Base-by-base conservation (phyloP, 2,888 invertebrate genomes). In the Mythimna impura region DNA sequence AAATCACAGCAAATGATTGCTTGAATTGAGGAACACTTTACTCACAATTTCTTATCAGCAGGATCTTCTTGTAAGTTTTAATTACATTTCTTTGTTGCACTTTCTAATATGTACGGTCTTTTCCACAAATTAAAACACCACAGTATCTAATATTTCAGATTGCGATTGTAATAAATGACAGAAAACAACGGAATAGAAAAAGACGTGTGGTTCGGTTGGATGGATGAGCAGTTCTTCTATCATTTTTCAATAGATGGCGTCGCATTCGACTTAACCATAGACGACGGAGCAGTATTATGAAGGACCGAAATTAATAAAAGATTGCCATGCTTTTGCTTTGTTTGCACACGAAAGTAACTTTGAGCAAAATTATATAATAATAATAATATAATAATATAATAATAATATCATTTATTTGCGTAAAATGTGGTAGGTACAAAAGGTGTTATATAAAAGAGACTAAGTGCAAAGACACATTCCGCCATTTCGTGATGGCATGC, bases 131-230 rank as follows among this genome's bases (percentile, higher is more conserved):
- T 89, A 89, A 88, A 86, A 88, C 85, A 87, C 82, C 85, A 86
- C 87, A 81, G 83, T 89, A 88, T 71, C 82, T 89, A 91, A 88
- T 88, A 90, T 85, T 91, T 88, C 86, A 89, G 90, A 91, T 91
- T 91, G 91, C 92, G 91, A 93, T 91, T 92, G 88, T 90, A 89
- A 83, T 73, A 81, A 89, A 89, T 92, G 93, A 93, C 94, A 94
- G 94, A 94, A 94, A 94, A 94, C 93, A 95, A 92, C 91, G 89
- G 91, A 92, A 91, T 92, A 90, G 89, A 93, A 94, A 93, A 93
- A 94, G 93, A 95, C 94, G 94, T 94, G 92, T 89, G 89, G 85
- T 88, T 87, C 85, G 88, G 89, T 88, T 87, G 90, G 90, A 91
- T 91, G 90, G 90, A 90, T 89, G 89, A 88, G 86, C 87, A 75